Base-by-base conservation (phyloP, 2,888 invertebrate species). In the Enchytraeus crypticus region DNA sequence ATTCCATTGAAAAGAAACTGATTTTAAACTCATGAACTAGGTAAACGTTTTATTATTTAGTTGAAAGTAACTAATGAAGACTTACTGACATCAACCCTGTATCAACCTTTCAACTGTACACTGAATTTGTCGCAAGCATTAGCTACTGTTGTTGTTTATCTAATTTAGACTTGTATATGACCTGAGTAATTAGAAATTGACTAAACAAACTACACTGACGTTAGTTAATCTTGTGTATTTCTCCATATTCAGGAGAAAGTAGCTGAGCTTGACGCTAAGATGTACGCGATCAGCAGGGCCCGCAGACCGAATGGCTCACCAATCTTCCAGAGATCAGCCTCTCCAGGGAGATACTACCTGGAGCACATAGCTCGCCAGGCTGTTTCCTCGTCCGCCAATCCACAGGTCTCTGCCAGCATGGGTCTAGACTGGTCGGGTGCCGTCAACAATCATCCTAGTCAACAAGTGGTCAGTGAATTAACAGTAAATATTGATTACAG, bases 341-440 rank as follows among this genome's bases (percentile, higher is more conserved):
- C 72, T 11, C 73, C 71, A 11, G 62, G 70, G 59, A 71, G 70
- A 60, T 77, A 77, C 61, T 75, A 70, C 63, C 60, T 76, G 32
- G 70, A 72, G 46, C 64, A 73, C 47, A 64, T 60, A 5, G 66
- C 65, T 3, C 51, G 47, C 14, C 62, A 63, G 56, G 38, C 34
- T 26, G 61, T 62, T 14, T 53, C 63, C 2, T 56, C 61, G 5
- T 58, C 62, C n/a, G 65, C 66, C 59, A 51, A 59, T 18, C 47
- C 59, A 2, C 63, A 65, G 46, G 60, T 60, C n/a, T 67, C 70
- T 8, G 66, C 64, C 11, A 60, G 53, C 26, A 61, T 73, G 27
- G 64, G 66, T 34, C 60, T 73, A 5, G 66, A 69, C n/a, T 74
- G 74, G 74, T 72, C 71, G 38, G 71, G 70, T 0, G 66, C 62